Percentiles rank a stretch among this genome's conserved stretches.
phyloP scores from a whole-genome alignment of 2,888 invertebrate genomes.

The Mycalesis mineus region DNA sequence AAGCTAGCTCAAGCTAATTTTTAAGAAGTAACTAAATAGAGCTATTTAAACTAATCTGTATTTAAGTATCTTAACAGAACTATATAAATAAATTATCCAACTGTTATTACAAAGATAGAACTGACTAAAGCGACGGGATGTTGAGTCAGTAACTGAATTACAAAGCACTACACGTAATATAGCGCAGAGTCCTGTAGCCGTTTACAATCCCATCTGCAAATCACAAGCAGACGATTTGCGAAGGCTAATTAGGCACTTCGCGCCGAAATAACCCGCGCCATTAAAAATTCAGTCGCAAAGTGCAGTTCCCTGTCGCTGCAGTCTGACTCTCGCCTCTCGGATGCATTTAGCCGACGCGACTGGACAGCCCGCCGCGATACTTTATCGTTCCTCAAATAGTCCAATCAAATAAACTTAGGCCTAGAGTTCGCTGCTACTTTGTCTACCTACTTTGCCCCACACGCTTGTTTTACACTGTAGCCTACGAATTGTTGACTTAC shows the following conservation, averaged over 20 bases:
- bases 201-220: slow-evolving; percentile 14
- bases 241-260: slow-evolving; percentile 57
- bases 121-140: neutral
- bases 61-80: no score
- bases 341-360: slow-evolving; percentile 59
- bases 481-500: no score
- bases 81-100: no score
- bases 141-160: neutral
- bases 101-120: neutral
- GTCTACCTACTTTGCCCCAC: neutral
- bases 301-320: slow-evolving; percentile 71
- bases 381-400: slow-evolving; percentile 57
- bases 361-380: slow-evolving; percentile 45
- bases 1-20: no score
- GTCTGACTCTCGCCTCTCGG: slow-evolving; percentile 36
- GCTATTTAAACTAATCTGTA: no score
- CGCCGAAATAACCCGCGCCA: slow-evolving; percentile 56
- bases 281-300: slow-evolving; percentile 72
- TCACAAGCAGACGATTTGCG: slow-evolving; percentile 25
- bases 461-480: no score
- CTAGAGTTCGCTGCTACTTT: slow-evolving; percentile 31
- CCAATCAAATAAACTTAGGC: slow-evolving; percentile 31
- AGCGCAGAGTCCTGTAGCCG: neutral
- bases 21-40: no score
- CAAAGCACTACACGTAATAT: neutral